Base-by-base conservation (phyloP, 2,888 invertebrate genomes). In the Hirtodrosophila histrioides region DNA sequence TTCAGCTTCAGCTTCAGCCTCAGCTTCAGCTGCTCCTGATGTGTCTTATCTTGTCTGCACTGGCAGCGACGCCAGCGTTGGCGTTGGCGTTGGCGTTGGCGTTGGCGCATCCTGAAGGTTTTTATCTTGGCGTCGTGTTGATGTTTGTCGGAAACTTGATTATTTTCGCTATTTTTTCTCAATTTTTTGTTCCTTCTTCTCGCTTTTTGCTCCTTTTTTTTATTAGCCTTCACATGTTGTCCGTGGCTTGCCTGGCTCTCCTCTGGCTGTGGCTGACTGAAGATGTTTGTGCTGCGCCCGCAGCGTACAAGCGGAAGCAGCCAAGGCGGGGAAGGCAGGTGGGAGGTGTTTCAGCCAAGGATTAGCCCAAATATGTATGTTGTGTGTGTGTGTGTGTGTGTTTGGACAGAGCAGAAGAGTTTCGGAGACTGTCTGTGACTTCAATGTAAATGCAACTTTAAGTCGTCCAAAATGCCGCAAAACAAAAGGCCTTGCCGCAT, bases 121-220 rank as follows among this genome's bases (percentile, higher is more conserved):
- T 86, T 86, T 84, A 88, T 88, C 85, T 84, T 81, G 85, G 88
- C 84, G 88, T 88, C 88, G 88, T 88, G 87, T 88, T 88, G 88
- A 84, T 84, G 84, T 86, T 84, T 88, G 87, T 88, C 84, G 84
- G 84, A 88, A 84, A 84, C 84, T 84, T 84, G 84, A 84, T 84
- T 84, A 88, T 84, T 88, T 84, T 88, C 68, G 64, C 66, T 74
- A 57, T 39, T 60, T 83, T 84, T 31, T 31, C 6, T 27, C 27
- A 27, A 1, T 69, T 64, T 51, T 71, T 55, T 41, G n/a, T n/a
- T 11, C 24, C 53, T 39, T 40, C 23, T 24, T 11, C 31, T 44
- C 53, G 46, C 27, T 45, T 44, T 23, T 24, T 51, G 39, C 12
- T 23, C 9, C 43, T 46, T 50, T 29, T 43, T 55, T 57, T 44